Percentiles rank a stretch among this genome's conserved stretches.
phyloP scores from a whole-genome alignment of 2,888 invertebrate species.

The Lasioglossum figueresi region DNA sequence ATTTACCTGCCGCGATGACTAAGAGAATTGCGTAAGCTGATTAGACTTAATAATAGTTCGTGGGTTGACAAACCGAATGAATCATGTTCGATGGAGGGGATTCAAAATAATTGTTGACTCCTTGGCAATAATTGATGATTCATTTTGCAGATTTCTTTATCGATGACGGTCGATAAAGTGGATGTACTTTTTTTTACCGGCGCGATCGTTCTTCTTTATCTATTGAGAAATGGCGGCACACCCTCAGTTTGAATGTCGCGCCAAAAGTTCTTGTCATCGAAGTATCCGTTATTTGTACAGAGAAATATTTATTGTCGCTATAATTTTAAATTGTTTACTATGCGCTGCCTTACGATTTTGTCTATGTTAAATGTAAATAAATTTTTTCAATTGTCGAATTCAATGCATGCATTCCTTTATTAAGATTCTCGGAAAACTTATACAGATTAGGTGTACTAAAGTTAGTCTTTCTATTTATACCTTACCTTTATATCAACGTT shows the following conservation, averaged over 20 bases:
- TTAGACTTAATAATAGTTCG: slow-evolving; percentile 6
- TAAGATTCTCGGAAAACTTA: slow-evolving; percentile 16
- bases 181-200: slow-evolving; percentile 6
- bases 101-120: neutral
- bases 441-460: neutral
- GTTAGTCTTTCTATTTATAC: neutral
- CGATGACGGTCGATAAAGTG: slow-evolving; percentile 14
- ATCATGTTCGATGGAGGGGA: neutral
- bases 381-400: slow-evolving; percentile 19
- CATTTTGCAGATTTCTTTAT: neutral
- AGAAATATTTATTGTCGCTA: neutral
- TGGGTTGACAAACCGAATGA: neutral
- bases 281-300: neutral
- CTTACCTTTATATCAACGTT: slow-evolving; percentile 5
- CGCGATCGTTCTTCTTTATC: slow-evolving; percentile 3
- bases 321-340: slow-evolving; percentile 44
- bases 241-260: neutral
- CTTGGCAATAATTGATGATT: neutral
- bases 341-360: slow-evolving; percentile 41
- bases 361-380: slow-evolving; percentile 34
- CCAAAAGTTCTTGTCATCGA: neutral
- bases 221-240: neutral
- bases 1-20: neutral
- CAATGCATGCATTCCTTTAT: neutral
- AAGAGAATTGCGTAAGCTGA: neutral